A percentile compares a stretch with the other conserved stretches of the same genome.
These are phyloP conservation scores for Heliconius ismenius DNA, from an alignment of 2,888 invertebrate species.

Conservation along the genomic window DNA sequence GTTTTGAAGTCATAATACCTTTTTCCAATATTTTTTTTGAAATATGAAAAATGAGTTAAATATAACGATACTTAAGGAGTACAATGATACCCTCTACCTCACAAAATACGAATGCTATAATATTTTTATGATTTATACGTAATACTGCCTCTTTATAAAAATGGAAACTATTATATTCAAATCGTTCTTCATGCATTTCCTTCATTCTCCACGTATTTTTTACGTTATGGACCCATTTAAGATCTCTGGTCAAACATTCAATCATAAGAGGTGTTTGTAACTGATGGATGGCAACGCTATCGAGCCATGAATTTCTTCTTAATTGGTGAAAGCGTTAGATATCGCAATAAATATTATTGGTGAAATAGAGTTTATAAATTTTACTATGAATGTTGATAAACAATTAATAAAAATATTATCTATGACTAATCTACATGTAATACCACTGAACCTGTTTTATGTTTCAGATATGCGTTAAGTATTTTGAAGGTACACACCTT, in stretches of 20 bases:
- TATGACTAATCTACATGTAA: neutral
- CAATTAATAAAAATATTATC: neutral
- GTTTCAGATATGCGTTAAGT: neutral
- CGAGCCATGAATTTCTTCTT: slow-evolving; percentile 47
- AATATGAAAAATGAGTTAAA: too few relatives aligned
- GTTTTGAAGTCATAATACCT: too few relatives aligned
- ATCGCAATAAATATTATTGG: slow-evolving; percentile 34
- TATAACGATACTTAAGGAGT: too few relatives aligned
- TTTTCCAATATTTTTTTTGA: too few relatives aligned
- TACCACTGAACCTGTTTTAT: neutral
- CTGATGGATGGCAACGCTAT: slow-evolving; percentile 40
- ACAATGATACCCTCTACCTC: too few relatives aligned
- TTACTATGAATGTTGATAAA: slow-evolving; percentile 8
- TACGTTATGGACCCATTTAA: neutral
- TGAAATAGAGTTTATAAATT: slow-evolving; percentile 5
- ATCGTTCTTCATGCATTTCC: too few relatives aligned
- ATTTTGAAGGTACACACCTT: neutral
- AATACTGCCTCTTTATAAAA: too few relatives aligned
- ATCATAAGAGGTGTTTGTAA: slow-evolving; percentile 36
- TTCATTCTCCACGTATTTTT: neutral
- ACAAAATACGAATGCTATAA: too few relatives aligned
- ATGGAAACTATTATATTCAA: too few relatives aligned
- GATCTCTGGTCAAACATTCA: slow-evolving; percentile 2
- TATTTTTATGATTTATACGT: too few relatives aligned
- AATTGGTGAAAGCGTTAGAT: slow-evolving; percentile 52